These are phyloP conservation scores for Ectropis crepuscularia DNA, from an alignment of 2,888 invertebrate genomes.

Conservation along the genomic window DNA sequence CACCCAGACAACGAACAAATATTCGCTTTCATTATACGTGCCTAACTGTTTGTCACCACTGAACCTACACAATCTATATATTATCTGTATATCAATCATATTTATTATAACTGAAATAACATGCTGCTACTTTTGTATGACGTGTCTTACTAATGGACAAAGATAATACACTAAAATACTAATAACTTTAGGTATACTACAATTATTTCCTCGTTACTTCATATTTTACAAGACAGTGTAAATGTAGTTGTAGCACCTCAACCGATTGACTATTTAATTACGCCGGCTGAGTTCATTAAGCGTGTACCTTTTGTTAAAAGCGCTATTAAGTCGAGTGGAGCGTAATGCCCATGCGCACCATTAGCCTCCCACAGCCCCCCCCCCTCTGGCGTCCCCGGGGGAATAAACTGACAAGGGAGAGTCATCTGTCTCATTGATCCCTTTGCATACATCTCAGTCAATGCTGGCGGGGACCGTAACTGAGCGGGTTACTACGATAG, in stretches of 20 bases:
- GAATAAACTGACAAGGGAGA: constrained; percentile 63
- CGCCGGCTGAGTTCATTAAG: constrained; percentile 30
- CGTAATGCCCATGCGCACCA: constrained; percentile 73
- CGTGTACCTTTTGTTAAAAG: constrained; percentile 58
- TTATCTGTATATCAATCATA: too few relatives aligned
- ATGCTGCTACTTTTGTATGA: too few relatives aligned
- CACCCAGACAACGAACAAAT: too few relatives aligned
- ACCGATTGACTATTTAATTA: constrained; percentile 32
- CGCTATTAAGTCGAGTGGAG: constrained; percentile 58
- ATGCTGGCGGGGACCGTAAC: constrained; percentile 54
- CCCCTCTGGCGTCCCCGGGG: constrained; percentile 57
- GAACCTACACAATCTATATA: too few relatives aligned
- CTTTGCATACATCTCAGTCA: constrained; percentile 80
- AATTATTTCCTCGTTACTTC: not conserved
- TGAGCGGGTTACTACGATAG: constrained; percentile 38
- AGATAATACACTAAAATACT: too few relatives aligned
- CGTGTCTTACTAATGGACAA: too few relatives aligned
- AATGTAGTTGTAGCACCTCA: constrained; percentile 18
- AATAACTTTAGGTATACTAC: too few relatives aligned
- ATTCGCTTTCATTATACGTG: too few relatives aligned
- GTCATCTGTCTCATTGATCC: constrained; percentile 81
- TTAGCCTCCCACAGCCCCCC: constrained; percentile 44
- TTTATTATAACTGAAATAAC: too few relatives aligned
- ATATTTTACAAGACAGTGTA: not conserved
- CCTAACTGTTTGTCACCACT: too few relatives aligned